A percentile compares a stretch with the other conserved stretches of the same genome.
phyloP scores from a whole-genome alignment of 1,140 invertebrate species.

The Meloidogyne exigua region DNA sequence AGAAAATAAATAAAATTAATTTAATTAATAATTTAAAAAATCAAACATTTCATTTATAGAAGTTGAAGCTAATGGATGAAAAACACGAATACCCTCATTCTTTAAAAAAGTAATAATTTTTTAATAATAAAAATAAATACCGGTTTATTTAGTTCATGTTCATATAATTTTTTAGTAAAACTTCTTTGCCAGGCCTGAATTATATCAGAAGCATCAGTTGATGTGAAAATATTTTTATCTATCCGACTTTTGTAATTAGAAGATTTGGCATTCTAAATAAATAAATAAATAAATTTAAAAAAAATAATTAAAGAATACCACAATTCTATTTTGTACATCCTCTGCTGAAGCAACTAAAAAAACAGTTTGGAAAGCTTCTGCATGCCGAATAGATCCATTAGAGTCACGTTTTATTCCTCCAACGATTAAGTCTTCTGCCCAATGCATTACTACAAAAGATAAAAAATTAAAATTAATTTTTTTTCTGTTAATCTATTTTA shows the following conservation, averaged over 20 bases:
- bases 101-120: conserved; percentile 28
- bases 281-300: not conserved
- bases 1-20: not conserved
- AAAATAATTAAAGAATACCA: conserved; percentile 9
- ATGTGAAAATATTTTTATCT: conserved; percentile 74
- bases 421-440: conserved; percentile 92
- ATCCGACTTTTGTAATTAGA: conserved; percentile 16
- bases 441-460: conserved; percentile 83
- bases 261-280: conserved; percentile 18
- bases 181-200: conserved; percentile 80
- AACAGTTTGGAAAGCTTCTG: conserved; percentile 69
- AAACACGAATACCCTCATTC: conserved; percentile 69
- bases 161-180: conserved; percentile 75
- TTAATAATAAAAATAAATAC: conserved; percentile 13
- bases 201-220: conserved; percentile 83
- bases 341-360: conserved; percentile 73
- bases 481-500: too few species aligned
- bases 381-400: conserved; percentile 23
- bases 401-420: conserved; percentile 69
- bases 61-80: conserved; percentile 85
- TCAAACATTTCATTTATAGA: conserved; percentile 84
- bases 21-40: conserved; percentile 78
- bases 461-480: not conserved
- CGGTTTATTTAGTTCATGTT: conserved; percentile 66
- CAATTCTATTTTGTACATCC: conserved; percentile 56